A percentile compares a stretch with the other conserved stretches of the same genome.
Evolutionary conservation across 2,113 vertebrate genomes (phyloP).

Genomic region (Piliocolobus tephrosceles): DNA sequence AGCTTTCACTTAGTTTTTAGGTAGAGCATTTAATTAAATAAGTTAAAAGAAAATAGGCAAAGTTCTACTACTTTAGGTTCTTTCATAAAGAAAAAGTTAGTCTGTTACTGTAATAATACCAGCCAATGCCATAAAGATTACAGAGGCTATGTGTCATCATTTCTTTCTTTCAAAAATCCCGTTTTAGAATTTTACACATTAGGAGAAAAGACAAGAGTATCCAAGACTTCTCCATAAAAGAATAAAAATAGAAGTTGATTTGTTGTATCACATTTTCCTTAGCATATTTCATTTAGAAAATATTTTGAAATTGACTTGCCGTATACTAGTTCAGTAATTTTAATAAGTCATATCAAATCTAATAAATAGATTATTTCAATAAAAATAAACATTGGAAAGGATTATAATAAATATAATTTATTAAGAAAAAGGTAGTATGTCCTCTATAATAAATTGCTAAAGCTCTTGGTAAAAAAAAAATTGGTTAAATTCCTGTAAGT

Average conservation of each 20-base stretch:
- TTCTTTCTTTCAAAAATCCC: not conserved
- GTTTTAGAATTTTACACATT: slow-evolving; percentile 29
- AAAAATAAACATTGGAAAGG: not conserved
- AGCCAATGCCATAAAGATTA: slow-evolving; percentile 45
- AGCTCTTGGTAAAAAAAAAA: not conserved
- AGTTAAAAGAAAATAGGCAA: slow-evolving; percentile 66
- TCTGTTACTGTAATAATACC: not conserved
- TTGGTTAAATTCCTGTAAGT: not conserved
- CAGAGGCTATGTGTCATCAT: not conserved
- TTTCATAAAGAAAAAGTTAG: slow-evolving; percentile 11
- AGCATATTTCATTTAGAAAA: slow-evolving; percentile 38
- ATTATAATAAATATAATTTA: slow-evolving; percentile 44
- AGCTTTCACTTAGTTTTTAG: slow-evolving; percentile 69
- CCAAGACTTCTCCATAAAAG: not conserved
- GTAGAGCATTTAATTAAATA: slow-evolving; percentile 63
- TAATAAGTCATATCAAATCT: slow-evolving; percentile 18
- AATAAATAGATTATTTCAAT: not conserved
- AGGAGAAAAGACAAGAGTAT: not conserved
- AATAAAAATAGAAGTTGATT: not conserved
- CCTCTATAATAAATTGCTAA: slow-evolving; percentile 31
- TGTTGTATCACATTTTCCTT: slow-evolving; percentile 33
- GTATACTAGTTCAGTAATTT: slow-evolving; percentile 17
- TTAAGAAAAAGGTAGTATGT: not conserved
- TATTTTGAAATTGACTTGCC: slow-evolving; percentile 47
- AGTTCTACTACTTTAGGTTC: not conserved